Base-by-base conservation (phyloP, 2,113 vertebrate species). In the Burhinus oedicnemus region DNA sequence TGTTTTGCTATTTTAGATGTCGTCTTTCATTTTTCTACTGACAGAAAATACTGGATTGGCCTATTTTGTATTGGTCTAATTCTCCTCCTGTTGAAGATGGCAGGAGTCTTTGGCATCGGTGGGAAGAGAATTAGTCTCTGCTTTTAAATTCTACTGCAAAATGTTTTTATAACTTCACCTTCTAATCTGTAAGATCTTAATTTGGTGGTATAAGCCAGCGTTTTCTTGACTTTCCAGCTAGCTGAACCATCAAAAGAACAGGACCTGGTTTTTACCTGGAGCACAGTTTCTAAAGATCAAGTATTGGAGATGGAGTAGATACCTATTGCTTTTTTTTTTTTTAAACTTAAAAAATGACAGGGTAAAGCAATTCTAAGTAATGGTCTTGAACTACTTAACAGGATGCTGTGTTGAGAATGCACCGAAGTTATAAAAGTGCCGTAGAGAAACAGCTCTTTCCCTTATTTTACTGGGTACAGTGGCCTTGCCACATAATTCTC, bases 21-120 rank as follows among this genome's bases (percentile, higher is more conserved):
- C 3, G 0, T 61, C 45, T 92, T 75, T 88, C n/a, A 21, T 45
- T 66, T 78, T 87, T 47, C 51, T 71, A 66, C 66, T 38, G 74
- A 77, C 77, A 32, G 81, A 58, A 95, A 94, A 94, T 72, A 66
- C 70, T 95, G 87, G 87, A 65, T 94, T 94, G 91, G 83, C 93
- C 93, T 89, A 87, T 89, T 96, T 91, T 89, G 74, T 4, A 8
- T 65, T 95, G 91, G 89, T 95, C 87, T 90, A 77, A 80, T 91
- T 93, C 81, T 77, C 51, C 42, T 61, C n/a, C 77, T 17, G 26
- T 68, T 64, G 52, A 81, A 76, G 83, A 61, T 45, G 26, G 85
- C 64, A 62, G 55, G 70, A 70, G 58, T 60, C 64, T 58, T 87
- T 75, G 75, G 45, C 40, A 62, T 80, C 84, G 36, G 7, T 47